Evolutionary conservation across 2,113 vertebrate species (phyloP), one percentile per base, ranked within the genome.

Genomic region (Pyxicephalus adspersus): DNA sequence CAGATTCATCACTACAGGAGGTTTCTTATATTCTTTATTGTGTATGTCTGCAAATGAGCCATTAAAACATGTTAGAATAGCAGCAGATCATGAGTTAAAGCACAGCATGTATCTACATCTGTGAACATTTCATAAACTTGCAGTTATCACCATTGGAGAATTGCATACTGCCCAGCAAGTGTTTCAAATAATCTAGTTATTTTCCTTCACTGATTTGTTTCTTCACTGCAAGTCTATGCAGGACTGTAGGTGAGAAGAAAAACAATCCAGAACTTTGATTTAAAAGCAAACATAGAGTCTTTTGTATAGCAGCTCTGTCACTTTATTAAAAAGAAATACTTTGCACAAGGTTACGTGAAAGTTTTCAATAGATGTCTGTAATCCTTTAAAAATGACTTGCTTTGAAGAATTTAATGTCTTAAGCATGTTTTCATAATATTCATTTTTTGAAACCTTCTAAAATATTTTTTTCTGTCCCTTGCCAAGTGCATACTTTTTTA

Each of bases 301-400:
- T 63, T 76, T 61, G 58, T 76, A 20, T 51, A 76, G 45, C 74
- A 61, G 57, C 61, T 63, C 60, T 76, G 54, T 76, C 23, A 28
- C 74, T 64, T 51, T 63, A 63, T 51, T 76, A 63, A 50, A 76
- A 63, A 76, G 63, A 76, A 76, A 76, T 52, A 61, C 34, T 61
- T 64, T n/a, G 23, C 58, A 76, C 38, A 38, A 18, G 18, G 58
- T 28, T 76, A n/a, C 19, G 34, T 52, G 57, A 45, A 50, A 23
- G 11, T 23, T 29, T 74, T 58, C 15, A 61, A 75, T 50, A 38
- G 34, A 45, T 51, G 34, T 45, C 2, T 63, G 6, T 60, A 28
- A 64, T 51, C 60, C 60, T 77, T 65, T 64, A 22, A 20, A 45
- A 28, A 52, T 77, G 26, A 65, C 19, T 26, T 29, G 13, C 34